A percentile compares a stretch with the other conserved stretches of the same genome.
Evolutionary conservation across 2,797 vertebrate genomes (phyloP).

Genomic region (Pelochelys cantorii): DNA sequence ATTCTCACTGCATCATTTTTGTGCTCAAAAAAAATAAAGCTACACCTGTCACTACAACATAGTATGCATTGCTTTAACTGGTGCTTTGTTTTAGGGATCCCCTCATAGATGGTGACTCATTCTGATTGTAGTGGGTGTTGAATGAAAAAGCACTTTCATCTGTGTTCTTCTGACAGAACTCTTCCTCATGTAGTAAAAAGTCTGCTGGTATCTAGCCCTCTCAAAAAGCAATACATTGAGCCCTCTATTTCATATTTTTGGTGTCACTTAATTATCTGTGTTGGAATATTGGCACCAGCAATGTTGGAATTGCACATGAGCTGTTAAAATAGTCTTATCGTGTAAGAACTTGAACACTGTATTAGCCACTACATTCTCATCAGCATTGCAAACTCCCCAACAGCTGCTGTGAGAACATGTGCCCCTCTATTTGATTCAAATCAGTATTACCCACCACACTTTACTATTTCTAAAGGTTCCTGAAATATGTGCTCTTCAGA

Average conservation of each 20-base stretch:
- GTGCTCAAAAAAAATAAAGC: background rate
- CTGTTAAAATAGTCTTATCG: background rate
- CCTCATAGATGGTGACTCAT: background rate
- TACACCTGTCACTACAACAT: background rate
- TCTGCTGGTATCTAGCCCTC: background rate
- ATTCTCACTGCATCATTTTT: background rate
- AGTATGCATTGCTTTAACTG: background rate
- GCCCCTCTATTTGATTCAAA: background rate
- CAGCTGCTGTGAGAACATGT: background rate
- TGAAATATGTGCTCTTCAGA: background rate
- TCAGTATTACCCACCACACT: background rate
- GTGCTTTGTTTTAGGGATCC: background rate
- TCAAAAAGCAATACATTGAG: background rate
- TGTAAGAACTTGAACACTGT: background rate
- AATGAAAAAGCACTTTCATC: background rate
- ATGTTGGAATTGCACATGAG: background rate
- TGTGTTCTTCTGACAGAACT: background rate
- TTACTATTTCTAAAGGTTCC: background rate
- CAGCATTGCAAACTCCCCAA: background rate
- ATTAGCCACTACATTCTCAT: background rate
- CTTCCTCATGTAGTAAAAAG: background rate
- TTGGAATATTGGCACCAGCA: background rate
- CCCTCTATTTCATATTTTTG: background rate
- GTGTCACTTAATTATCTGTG: background rate
- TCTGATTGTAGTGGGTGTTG: background rate